Conservation (phyloP, 2,797 vertebrate genomes). For the Syncerus caffer region DNA sequence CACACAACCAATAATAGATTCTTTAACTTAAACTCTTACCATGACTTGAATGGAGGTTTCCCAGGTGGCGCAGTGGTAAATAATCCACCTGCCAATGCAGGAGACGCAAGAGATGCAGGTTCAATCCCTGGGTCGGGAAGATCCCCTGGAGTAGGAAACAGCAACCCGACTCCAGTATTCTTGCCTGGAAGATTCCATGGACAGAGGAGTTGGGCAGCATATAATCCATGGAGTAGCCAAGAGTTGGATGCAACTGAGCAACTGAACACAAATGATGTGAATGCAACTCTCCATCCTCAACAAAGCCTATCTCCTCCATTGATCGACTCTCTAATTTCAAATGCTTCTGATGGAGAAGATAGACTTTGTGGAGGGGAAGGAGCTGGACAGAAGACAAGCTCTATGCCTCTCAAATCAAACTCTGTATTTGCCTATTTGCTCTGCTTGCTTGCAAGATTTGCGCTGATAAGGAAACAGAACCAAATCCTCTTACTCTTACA, state of each 20-base stretch:
- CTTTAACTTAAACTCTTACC: background rate
- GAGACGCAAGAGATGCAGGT: background rate
- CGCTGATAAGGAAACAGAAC: conserved; percentile 52
- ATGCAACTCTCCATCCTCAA: background rate
- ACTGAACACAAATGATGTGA: background rate
- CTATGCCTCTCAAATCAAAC: background rate
- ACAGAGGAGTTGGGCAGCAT: background rate
- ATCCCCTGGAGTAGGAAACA: background rate
- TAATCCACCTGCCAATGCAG: background rate
- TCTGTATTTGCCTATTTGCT: conserved; percentile 34
- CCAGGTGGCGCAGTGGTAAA: background rate
- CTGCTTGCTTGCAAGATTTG: conserved; percentile 11
- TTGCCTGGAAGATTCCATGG: background rate
- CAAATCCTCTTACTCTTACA: conserved; percentile 61
- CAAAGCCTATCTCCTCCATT: background rate
- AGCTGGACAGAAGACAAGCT: background rate
- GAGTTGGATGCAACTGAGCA: background rate
- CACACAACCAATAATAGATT: background rate
- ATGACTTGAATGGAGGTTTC: background rate
- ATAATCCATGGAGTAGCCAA: background rate
- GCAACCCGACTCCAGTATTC: background rate
- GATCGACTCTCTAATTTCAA: background rate
- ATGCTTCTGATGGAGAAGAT: background rate
- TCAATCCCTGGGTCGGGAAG: background rate
- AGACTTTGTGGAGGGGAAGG: background rate